These are phyloP conservation scores for Typhlichthys subterraneus DNA, from an alignment of 2,797 vertebrate species.

Conservation along the genomic window DNA sequence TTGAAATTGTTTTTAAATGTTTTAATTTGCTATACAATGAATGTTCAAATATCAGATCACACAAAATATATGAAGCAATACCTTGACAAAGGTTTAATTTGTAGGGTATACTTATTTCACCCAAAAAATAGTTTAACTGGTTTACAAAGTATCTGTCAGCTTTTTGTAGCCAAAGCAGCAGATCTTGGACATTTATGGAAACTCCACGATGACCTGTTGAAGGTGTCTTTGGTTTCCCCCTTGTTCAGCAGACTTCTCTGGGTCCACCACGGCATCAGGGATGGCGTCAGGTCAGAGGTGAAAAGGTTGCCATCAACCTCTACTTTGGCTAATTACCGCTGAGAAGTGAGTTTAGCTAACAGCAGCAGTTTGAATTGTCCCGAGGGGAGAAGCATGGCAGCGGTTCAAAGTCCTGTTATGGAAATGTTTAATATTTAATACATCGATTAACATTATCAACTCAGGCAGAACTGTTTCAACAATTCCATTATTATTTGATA, in stretches of 20 bases:
- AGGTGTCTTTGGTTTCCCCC: slow-evolving; percentile 35
- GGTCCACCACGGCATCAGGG: too few species aligned
- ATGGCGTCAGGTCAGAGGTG: slow-evolving; percentile 41
- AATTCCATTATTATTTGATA: slow-evolving; percentile 82
- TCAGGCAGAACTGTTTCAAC: slow-evolving; percentile 77
- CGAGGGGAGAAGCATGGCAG: slow-evolving; percentile 58
- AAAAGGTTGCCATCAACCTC: slow-evolving; percentile 60
- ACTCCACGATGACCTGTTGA: slow-evolving; percentile 22
- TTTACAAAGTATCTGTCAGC: too few species aligned
- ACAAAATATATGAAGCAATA: background rate
- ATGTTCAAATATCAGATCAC: too few species aligned
- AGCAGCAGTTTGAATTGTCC: slow-evolving; percentile 42
- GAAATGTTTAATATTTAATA: slow-evolving; percentile 84
- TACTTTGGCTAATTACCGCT: slow-evolving; percentile 76
- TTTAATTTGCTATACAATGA: too few species aligned
- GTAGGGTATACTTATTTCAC: too few species aligned
- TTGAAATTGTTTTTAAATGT: too few species aligned
- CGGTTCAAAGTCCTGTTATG: slow-evolving; percentile 72
- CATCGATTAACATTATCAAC: slow-evolving; percentile 81
- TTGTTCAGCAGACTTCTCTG: slow-evolving; percentile 24
- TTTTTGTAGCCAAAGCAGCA: background rate
- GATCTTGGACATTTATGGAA: background rate
- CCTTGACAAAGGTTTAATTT: background rate
- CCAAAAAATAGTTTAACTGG: too few species aligned
- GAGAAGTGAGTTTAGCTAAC: slow-evolving; percentile 41